Conservation (phyloP, 53 echinoderm and acorn worm genomes). For the Hippasteria phrygiana region DNA sequence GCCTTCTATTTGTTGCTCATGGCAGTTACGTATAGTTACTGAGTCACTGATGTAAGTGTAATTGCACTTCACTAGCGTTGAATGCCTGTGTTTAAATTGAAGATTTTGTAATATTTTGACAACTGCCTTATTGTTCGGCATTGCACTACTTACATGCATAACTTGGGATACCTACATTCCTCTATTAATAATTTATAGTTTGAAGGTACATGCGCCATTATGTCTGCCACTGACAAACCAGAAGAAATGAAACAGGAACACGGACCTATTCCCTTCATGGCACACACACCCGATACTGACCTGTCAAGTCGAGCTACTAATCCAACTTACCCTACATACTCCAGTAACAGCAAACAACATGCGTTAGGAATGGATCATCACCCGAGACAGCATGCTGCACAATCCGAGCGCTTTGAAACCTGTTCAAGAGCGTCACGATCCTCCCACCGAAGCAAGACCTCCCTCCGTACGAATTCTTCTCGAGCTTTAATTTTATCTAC, state of each 20-base stretch:
- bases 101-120: not conserved
- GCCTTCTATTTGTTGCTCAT: no score
- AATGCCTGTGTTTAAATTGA: no score
- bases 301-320: not conserved
- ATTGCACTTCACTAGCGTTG: no score
- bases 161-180: not conserved
- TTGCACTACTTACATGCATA: not conserved
- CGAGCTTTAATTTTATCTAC: slow-evolving; percentile 1
- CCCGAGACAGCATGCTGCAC: not conserved
- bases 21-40: no score
- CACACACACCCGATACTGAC: slow-evolving; percentile 15
- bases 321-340: not conserved
- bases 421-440: not conserved
- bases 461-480: not conserved
- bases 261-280: slow-evolving; percentile 1
- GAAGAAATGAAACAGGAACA: slow-evolving; percentile 11
- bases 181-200: not conserved
- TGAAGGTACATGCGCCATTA: not conserved
- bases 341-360: not conserved
- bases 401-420: slow-evolving; percentile 10
- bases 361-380: not conserved
- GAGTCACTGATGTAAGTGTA: no score
- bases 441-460: slow-evolving; percentile 13
- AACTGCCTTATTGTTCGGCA: not conserved
- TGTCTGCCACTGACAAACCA: not conserved